Evolutionary conservation across 2,888 invertebrate genomes (phyloP).

Genomic region (Dione juno): DNA sequence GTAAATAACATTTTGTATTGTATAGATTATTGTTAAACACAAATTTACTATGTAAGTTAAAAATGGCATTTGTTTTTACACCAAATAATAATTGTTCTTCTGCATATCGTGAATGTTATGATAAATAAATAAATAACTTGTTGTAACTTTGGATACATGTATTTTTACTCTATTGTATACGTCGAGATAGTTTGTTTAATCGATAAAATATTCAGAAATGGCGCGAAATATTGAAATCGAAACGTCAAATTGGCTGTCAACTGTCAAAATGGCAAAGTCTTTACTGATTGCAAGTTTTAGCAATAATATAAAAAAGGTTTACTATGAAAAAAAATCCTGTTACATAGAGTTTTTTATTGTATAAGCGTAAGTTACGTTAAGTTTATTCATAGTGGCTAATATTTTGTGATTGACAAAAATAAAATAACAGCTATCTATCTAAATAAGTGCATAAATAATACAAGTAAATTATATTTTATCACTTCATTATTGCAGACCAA

Average conservation of each 20-base stretch:
- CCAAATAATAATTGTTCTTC: constrained; percentile 35
- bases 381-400: not conserved
- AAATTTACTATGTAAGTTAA: constrained; percentile 33
- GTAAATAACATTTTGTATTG: constrained; percentile 38
- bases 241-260: not conserved
- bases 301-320: too few relatives aligned
- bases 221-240: not conserved
- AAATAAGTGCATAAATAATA: not conserved
- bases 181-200: not conserved
- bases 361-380: too few relatives aligned
- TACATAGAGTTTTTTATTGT: too few relatives aligned
- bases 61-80: constrained; percentile 38
- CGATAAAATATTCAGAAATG: not conserved
- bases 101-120: constrained; percentile 20
- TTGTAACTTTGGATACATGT: not conserved
- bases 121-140: constrained; percentile 2
- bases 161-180: constrained; percentile 2
- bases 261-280: not conserved
- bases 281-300: too few relatives aligned
- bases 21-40: constrained; percentile 37
- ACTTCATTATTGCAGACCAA: constrained; percentile 13
- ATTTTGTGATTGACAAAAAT: not conserved
- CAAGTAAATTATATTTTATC: not conserved
- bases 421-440: not conserved
- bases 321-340: too few relatives aligned